Percentiles rank a stretch among this genome's conserved stretches.
phyloP scores from a whole-genome alignment of 30 jellyfish, hydroid and myxozoan species.

The Nemopilema nomurai region DNA sequence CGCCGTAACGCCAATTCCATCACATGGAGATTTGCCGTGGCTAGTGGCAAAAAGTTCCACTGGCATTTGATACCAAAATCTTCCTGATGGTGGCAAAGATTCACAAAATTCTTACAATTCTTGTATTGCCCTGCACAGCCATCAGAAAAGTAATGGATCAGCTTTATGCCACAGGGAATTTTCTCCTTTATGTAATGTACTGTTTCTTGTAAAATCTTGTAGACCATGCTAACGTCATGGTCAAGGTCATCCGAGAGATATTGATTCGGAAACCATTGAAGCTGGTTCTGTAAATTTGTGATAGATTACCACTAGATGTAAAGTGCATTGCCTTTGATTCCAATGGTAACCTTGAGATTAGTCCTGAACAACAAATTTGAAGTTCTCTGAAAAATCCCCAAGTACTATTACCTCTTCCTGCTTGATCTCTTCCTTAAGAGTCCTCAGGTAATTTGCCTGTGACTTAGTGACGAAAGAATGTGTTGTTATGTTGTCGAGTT shows the following conservation, averaged over 20 bases:
- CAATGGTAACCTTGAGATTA: conserved; percentile 34
- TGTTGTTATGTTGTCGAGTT: conserved; percentile 37
- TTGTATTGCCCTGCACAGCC: conserved; percentile 86
- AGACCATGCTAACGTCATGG: conserved; percentile 37
- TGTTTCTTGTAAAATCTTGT: conserved; percentile 29
- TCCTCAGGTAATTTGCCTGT: conserved; percentile 32
- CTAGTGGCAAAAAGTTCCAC: conserved; percentile 67
- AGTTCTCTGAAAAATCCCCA: conserved; percentile 55
- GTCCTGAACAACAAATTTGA: conserved; percentile 53
- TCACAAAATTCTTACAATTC: conserved; percentile 51
- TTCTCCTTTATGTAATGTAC: conserved; percentile 1
- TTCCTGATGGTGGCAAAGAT: conserved; percentile 55
- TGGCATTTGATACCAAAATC: conserved; percentile 61
- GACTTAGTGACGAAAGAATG: not conserved
- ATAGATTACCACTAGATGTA: conserved; percentile 45
- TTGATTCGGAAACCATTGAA: conserved; percentile 4
- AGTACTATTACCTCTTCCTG: conserved; percentile 31
- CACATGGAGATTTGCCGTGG: conserved; percentile 66
- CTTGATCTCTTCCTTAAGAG: conserved; percentile 3
- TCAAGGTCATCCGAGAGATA: conserved; percentile 52
- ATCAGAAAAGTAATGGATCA: conserved; percentile 54
- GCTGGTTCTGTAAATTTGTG: not conserved
- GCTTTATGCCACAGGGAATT: conserved; percentile 8
- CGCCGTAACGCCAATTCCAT: conserved; percentile 70
- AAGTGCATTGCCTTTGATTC: conserved; percentile 21